Base-by-base conservation (phyloP, 2,797 vertebrate genomes). In the Nothura maculosa region DNA sequence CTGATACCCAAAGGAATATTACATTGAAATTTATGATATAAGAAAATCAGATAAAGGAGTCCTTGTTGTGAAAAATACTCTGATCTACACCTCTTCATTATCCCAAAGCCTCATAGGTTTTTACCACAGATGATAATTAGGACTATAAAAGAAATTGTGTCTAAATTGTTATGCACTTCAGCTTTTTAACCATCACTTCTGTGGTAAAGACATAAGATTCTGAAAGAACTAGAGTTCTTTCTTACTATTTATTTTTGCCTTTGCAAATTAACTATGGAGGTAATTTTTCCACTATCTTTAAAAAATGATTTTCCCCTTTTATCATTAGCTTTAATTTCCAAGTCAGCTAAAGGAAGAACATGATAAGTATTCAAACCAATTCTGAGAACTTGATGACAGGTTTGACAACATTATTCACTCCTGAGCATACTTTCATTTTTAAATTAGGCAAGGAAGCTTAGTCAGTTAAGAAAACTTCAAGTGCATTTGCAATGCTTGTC, bases 341-440 rank as follows among this genome's bases (percentile, higher is more conserved):
- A 94, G 89, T 83, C 94, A 94, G 85, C 92, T 93, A 93, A 93
- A 94, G 90, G 76, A 94, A 90, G 82, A 93, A 92, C 63, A 89
- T 77, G 84, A 81, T 67, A 92, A 91, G 87, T 57, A 86, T 78
- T 95, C 93, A 91, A 91, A 92, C 73, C 82, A 85, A 20, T 89
- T 87, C 79, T 11, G 74, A 94, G 85, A 95, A 95, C 87, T 40
- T 5, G 82, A 79, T 93, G 93, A 96, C 94, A 94, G 84, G 94
- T 96, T 94, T 96, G 94, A 96, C 93, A 95, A 95, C 96, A 96
- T 14, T 27, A 43, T 79, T 94, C 89, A 68, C 92, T 95, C 90
- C 89, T 87, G 90, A 54, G 0, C 93, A 94, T 87, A 72, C 89
- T 63, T 88, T 95, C 79, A 61, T 89, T 96, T 94, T 94, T 83